Conservation (phyloP, 2,113 vertebrate species). For the Antigone vipio region DNA sequence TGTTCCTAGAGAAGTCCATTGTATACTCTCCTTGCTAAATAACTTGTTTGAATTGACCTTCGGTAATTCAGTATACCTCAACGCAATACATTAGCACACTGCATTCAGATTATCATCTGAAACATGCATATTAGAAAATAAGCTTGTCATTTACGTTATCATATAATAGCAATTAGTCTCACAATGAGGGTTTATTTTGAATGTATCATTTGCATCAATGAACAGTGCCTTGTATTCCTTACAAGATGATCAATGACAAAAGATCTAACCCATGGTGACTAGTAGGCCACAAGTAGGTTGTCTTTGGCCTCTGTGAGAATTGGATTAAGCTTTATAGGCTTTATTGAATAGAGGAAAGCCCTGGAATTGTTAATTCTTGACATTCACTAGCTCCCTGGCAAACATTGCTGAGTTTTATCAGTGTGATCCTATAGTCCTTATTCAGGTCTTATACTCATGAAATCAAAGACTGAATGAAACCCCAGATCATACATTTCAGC, state of each 20-base stretch:
- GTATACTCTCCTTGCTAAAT: slow-evolving; percentile 20
- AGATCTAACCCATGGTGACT: not conserved
- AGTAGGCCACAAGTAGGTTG: not conserved
- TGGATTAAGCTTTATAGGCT: not conserved
- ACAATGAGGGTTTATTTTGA: not conserved
- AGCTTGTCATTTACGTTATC: not conserved
- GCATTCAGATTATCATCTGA: slow-evolving; percentile 10
- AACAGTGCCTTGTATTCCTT: not conserved
- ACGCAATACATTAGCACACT: not conserved
- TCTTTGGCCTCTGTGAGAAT: not conserved
- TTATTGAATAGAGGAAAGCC: not conserved
- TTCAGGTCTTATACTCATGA: not conserved
- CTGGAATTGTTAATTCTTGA: not conserved
- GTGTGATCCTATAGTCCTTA: not conserved
- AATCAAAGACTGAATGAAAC: not conserved
- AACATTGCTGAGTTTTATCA: not conserved
- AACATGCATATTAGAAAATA: slow-evolving; percentile 5
- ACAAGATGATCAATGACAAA: not conserved
- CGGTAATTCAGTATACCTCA: not conserved
- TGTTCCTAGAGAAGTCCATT: not conserved
- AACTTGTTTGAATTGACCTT: slow-evolving; percentile 47
- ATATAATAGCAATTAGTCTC: slow-evolving; percentile 13
- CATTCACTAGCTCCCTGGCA: not conserved
- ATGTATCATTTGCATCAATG: not conserved
- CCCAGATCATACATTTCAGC: not conserved